Base-by-base conservation (phyloP, 2,113 vertebrate species). In the Rhadina sibilatrix region DNA sequence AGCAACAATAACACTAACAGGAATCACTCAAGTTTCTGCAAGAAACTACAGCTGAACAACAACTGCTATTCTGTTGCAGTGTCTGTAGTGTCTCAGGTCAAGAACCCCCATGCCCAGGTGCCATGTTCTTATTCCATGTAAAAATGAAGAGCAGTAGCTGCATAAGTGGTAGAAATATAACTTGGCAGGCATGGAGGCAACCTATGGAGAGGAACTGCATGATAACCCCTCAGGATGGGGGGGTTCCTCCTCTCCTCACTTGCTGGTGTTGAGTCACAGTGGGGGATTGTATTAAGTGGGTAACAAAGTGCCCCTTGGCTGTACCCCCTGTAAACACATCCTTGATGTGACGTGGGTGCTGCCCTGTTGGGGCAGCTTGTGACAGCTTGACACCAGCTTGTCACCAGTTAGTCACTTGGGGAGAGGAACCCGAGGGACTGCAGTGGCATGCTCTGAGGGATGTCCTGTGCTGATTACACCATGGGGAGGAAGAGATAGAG, bases 131-230 rank as follows among this genome's bases (percentile, higher is more conserved):
- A 24, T 74, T 83, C 53, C 7, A 3, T 18, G 10, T 77, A 35
- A 74, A 86, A 61, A 42, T 54, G 54, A 90, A 65, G 33, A 74
- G 50, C n/a, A 33, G 20, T 10, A 61, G 23, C 28, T 83, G 66
- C 35, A 13, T 11, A 65, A 79, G 11, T 35, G 53, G 22, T 38
- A 59, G 82, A 76, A 88, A 90, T 35, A 42, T 5, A 72, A 37
- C 23, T 61, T 63, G 33, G 27, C 2, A 10, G 37, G 21, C 28
- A 53, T 0, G 0, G 50, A 61, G 38, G 16, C 33, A 83, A 35
- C 20, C 31, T 30, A 0, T 49, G 27, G 10, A 66, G 40, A 16
- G 16, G 3, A 64, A 15, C 20, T 23, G 40, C 40, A 50, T 1
- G 1, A 40, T 1, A 65, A 21, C 31, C 28, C 25, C 24, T 20